Percentiles rank a stretch among this genome's conserved stretches.
Conservation (phyloP, 2,888 invertebrate species). For the Hartigia nigra region DNA sequence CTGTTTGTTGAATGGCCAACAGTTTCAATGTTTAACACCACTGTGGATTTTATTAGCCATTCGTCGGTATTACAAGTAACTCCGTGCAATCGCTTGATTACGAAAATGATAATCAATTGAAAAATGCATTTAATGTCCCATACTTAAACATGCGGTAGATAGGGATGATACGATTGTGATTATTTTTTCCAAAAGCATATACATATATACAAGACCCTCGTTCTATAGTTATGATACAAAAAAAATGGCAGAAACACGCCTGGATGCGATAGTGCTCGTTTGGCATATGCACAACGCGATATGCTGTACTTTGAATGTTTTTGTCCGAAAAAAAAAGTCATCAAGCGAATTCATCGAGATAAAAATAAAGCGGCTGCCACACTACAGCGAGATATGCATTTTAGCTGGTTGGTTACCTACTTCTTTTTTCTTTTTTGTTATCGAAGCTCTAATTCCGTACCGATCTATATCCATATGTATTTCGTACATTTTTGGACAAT, state of each 20-base stretch:
- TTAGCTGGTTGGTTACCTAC: background rate
- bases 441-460: background rate
- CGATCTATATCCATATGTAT: background rate
- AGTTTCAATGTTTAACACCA: constrained; percentile 31
- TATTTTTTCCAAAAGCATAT: background rate
- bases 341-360: background rate
- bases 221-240: background rate
- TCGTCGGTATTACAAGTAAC: background rate
- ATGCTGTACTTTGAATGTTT: background rate
- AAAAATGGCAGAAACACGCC: background rate
- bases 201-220: background rate
- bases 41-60: background rate
- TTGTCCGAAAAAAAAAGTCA: background rate
- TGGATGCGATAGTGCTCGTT: background rate
- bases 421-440: background rate
- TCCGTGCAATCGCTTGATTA: background rate
- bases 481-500: background rate
- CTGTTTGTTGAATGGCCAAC: constrained; percentile 29
- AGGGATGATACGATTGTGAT: background rate
- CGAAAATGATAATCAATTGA: background rate
- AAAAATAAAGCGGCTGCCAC: background rate
- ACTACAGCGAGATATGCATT: background rate
- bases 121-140: background rate
- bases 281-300: background rate
- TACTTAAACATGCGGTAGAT: background rate